phyloP scores from a whole-genome alignment of 2,888 invertebrate species.

The Eudasyphora cyanicolor region DNA sequence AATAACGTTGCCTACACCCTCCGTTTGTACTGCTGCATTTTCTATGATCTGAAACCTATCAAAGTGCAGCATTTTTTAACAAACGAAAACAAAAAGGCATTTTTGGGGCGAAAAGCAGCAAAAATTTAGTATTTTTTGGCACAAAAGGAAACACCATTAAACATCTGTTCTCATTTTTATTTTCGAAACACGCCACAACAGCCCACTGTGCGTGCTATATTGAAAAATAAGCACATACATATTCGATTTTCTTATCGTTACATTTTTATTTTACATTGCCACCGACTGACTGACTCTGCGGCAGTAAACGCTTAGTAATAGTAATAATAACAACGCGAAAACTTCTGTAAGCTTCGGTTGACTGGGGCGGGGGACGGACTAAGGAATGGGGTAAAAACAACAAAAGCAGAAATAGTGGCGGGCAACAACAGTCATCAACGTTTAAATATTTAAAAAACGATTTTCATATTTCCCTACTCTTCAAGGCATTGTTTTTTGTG shows the following conservation, averaged over 20 bases:
- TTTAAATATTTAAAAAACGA: constrained; percentile 6
- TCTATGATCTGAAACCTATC: too few relatives aligned
- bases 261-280: background rate
- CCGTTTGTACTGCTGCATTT: too few relatives aligned
- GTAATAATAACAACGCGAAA: constrained; percentile 32
- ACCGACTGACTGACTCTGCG: constrained; percentile 1
- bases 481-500: background rate
- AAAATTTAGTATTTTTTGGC: too few relatives aligned
- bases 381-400: constrained; percentile 1
- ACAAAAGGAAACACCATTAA: too few relatives aligned
- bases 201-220: constrained; percentile 7
- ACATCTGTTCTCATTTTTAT: constrained; percentile 14
- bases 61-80: too few relatives aligned
- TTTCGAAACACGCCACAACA: too few relatives aligned
- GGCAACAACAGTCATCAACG: background rate
- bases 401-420: background rate
- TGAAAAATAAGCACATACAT: constrained; percentile 8
- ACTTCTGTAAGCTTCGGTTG: background rate
- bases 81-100: too few relatives aligned
- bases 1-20: too few relatives aligned
- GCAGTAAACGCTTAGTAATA: constrained; percentile 30
- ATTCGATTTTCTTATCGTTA: constrained; percentile 38
- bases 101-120: too few relatives aligned
- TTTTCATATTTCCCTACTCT: constrained; percentile 3
- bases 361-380: background rate